phyloP scores from a whole-genome alignment of 23 tunicate genomes.

The Styela clava region DNA sequence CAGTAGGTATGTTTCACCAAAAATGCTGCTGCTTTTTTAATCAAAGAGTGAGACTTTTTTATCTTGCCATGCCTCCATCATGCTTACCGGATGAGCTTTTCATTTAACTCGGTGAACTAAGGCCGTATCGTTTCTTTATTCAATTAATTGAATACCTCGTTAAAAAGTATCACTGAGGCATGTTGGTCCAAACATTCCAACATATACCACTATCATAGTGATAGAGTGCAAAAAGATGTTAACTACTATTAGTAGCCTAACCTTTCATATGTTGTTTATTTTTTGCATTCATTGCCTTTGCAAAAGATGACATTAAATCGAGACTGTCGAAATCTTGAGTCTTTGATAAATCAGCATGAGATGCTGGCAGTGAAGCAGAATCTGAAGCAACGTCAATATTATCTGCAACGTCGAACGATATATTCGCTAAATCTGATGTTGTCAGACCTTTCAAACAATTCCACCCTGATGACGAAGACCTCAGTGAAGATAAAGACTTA shows the following conservation, averaged over 20 bases:
- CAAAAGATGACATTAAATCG: constrained; percentile 9
- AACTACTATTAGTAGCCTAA: background rate
- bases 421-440: background rate
- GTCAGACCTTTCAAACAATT: background rate
- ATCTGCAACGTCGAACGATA: background rate
- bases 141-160: no score
- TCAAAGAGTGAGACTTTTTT: no score
- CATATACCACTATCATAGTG: no score
- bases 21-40: no score
- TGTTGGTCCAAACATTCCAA: no score
- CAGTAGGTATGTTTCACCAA: no score
- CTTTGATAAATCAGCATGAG: background rate
- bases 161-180: no score
- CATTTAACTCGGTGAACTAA: no score
- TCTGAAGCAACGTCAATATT: background rate
- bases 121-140: no score
- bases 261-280: background rate
- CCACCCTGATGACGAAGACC: background rate
- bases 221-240: no score
- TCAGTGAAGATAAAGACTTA: background rate
- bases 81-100: no score
- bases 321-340: background rate
- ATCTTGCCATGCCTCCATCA: no score
- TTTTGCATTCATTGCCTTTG: constrained; percentile 23
- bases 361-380: background rate